Evolutionary conservation across 1,140 invertebrate species (phyloP).

Genomic region (Drosophila eugracilis): DNA sequence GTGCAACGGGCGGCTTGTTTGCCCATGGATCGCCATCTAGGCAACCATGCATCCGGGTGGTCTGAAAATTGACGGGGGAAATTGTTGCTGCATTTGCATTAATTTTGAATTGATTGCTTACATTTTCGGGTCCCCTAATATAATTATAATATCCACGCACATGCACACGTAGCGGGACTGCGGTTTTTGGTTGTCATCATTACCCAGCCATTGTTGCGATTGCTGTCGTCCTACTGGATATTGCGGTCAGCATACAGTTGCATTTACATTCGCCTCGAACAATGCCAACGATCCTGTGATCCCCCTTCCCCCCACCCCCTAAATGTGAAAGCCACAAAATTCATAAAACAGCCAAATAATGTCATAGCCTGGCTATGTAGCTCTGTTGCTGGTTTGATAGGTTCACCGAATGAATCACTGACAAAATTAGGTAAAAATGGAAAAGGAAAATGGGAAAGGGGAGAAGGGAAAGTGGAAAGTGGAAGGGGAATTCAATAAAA

Average conservation of each 20-base stretch:
- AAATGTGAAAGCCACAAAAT: constrained; percentile 30
- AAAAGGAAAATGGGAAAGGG: not conserved
- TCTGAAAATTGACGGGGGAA: constrained; percentile 16
- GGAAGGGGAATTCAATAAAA: constrained; percentile 37
- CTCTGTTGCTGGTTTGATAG: constrained; percentile 9
- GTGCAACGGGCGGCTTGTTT: constrained; percentile 77
- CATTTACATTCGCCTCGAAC: constrained; percentile 18
- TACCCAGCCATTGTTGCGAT: constrained; percentile 68
- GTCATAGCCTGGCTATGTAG: constrained; percentile 13
- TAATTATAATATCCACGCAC: constrained; percentile 75
- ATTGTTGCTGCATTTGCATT: constrained; percentile 82
- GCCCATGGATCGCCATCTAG: constrained; percentile 38
- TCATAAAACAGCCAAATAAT: constrained; percentile 50
- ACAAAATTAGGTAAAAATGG: constrained; percentile 35
- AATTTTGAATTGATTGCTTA: constrained; percentile 83
- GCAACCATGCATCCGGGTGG: constrained; percentile 12
- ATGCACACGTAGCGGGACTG: constrained; percentile 44
- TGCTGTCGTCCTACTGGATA: constrained; percentile 57
- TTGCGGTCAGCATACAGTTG: constrained; percentile 62
- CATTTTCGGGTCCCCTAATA: constrained; percentile 78
- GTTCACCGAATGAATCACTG: constrained; percentile 26
- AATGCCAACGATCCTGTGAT: constrained; percentile 34
- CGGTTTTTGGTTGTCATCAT: constrained; percentile 80
- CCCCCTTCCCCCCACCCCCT: constrained; percentile 10
- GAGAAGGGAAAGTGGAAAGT: constrained; percentile 23